phyloP scores from a whole-genome alignment of 2,113 vertebrate species.

The Microtus pennsylvanicus region DNA sequence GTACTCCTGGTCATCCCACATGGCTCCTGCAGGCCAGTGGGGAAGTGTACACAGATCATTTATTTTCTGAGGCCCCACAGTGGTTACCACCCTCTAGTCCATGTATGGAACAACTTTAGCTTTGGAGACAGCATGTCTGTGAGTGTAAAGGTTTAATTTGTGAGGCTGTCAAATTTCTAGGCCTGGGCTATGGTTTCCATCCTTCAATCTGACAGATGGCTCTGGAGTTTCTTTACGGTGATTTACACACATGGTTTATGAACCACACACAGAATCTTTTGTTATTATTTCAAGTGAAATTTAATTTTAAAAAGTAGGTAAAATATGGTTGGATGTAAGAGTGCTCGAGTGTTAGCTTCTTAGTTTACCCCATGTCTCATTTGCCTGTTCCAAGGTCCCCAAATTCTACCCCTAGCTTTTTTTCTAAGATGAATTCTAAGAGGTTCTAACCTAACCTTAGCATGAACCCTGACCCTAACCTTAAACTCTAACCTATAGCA shows the following conservation, averaged over 20 bases:
- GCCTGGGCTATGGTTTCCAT: background rate
- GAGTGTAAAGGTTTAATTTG: background rate
- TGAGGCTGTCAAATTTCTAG: background rate
- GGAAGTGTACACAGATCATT: background rate
- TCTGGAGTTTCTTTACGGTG: background rate
- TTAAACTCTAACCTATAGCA: background rate
- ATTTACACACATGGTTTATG: conserved; percentile 7
- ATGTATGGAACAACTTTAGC: background rate
- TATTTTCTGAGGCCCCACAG: too few relatives aligned
- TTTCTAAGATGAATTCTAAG: background rate
- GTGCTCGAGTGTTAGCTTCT: background rate
- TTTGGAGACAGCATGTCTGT: background rate
- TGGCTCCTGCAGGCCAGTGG: background rate
- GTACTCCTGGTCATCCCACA: background rate
- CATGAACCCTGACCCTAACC: background rate
- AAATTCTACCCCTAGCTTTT: background rate
- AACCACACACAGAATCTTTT: conserved; percentile 18
- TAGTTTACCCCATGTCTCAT: background rate
- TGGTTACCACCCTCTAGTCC: background rate
- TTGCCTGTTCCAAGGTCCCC: background rate
- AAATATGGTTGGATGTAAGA: background rate
- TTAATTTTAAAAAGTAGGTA: background rate
- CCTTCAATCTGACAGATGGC: background rate
- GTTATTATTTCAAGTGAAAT: conserved; percentile 31
- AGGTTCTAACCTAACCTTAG: background rate